Percentiles rank a stretch among this genome's conserved stretches.
Conservation (phyloP, 2,888 invertebrate genomes). For the Pollenia labialis region DNA sequence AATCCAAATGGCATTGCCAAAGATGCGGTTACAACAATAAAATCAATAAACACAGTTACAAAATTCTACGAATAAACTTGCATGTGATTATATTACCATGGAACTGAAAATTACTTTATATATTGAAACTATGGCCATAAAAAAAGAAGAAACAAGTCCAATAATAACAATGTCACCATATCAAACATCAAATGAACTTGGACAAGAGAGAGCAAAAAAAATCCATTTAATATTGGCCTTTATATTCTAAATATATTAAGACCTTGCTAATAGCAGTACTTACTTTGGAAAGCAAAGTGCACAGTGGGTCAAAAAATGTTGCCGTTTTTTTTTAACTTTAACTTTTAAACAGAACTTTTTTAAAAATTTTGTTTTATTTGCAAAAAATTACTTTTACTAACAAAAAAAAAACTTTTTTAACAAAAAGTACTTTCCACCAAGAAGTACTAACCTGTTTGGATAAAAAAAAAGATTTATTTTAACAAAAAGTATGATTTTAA, state of each 20-base stretch:
- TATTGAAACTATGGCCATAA: constrained; percentile 2
- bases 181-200: constrained; percentile 31
- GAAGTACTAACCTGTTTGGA: too few relatives aligned
- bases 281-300: not conserved
- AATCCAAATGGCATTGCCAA: constrained; percentile 37
- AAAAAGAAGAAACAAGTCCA: constrained; percentile 10
- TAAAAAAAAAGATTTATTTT: too few relatives aligned
- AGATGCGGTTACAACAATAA: constrained; percentile 17
- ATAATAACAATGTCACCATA: constrained; percentile 45
- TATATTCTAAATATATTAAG: constrained; percentile 41
- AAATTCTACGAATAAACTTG: not conserved
- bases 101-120: not conserved
- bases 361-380: not conserved
- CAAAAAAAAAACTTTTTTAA: too few relatives aligned
- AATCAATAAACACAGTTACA: not conserved
- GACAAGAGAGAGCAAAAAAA: constrained; percentile 1
- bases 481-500: too few relatives aligned
- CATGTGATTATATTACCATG: not conserved
- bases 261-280: constrained; percentile 18
- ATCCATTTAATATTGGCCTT: constrained; percentile 34
- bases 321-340: not conserved
- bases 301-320: constrained; percentile 12
- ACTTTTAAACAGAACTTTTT: not conserved
- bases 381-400: not conserved
- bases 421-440: too few relatives aligned